A percentile compares a stretch with the other conserved stretches of the same genome.
These are phyloP conservation scores for Boleophthalmus pectinirostris DNA, from an alignment of 2,113 vertebrate genomes.

Conservation along the genomic window DNA sequence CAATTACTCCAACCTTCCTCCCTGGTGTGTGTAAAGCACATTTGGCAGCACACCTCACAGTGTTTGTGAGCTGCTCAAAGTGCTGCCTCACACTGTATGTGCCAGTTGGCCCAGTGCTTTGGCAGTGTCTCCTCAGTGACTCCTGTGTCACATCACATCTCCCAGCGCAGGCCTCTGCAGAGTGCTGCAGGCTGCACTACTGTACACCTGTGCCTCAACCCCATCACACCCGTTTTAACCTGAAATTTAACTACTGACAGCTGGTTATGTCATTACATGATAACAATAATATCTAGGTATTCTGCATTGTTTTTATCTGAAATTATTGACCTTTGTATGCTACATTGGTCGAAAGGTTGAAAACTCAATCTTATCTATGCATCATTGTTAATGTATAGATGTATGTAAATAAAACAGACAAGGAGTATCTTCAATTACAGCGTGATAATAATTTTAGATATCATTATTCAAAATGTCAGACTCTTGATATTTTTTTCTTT, in stretches of 20 bases:
- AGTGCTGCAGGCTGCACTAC: conserved; percentile 5
- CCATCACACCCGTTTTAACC: not conserved
- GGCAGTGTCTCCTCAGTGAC: conserved; percentile 40
- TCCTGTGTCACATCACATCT: conserved; percentile 47
- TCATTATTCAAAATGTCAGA: not conserved
- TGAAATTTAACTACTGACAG: not conserved
- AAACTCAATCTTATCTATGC: not conserved
- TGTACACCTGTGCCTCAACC: not conserved
- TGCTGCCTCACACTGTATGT: conserved; percentile 27
- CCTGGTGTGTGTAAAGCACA: conserved; percentile 20
- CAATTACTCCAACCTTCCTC: conserved; percentile 39
- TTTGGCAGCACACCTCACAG: conserved; percentile 37
- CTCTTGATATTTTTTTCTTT: not conserved
- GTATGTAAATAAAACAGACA: not conserved
- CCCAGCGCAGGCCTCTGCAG: not conserved
- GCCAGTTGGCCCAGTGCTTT: conserved; percentile 45
- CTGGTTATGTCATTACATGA: conserved; percentile 2
- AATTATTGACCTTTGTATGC: conserved; percentile 17
- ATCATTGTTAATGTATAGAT: not conserved
- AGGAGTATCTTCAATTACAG: not conserved
- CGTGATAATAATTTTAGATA: not conserved
- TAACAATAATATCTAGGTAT: not conserved
- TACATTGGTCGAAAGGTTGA: not conserved
- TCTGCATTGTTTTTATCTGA: not conserved
- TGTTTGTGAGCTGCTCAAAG: conserved; percentile 42